Conservation (phyloP, 2,113 vertebrate species). For the Tragelaphus scriptus region DNA sequence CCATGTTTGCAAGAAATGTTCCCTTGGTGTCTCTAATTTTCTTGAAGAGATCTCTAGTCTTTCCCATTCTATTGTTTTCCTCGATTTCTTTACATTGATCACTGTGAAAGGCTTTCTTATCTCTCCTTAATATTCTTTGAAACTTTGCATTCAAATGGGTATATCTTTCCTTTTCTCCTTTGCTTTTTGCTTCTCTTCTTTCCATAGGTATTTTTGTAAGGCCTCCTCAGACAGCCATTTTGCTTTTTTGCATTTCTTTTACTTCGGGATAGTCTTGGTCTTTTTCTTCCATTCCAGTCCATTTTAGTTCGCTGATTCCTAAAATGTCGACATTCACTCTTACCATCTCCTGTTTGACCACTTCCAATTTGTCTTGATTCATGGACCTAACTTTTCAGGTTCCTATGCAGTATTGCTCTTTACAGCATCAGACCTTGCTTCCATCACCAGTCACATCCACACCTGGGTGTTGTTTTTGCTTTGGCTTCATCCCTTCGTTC, state of each 20-base stretch:
- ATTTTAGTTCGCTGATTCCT: not conserved
- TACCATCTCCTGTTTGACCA: not conserved
- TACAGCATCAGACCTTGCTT: not conserved
- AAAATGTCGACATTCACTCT: fast-evolving
- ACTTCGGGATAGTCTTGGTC: not conserved
- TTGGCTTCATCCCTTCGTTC: not conserved
- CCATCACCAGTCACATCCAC: not conserved
- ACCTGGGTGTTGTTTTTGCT: not conserved
- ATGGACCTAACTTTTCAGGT: not conserved
- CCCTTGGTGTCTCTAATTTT: not conserved
- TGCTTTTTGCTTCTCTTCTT: not conserved
- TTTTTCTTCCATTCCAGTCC: not conserved
- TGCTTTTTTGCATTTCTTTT: not conserved
- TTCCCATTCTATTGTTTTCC: not conserved
- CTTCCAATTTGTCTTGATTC: not conserved
- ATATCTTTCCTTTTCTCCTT: not conserved
- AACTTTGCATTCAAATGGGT: not conserved
- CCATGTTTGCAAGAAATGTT: not conserved
- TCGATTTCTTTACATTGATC: not conserved
- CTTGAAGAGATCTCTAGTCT: not conserved
- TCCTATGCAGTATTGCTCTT: not conserved
- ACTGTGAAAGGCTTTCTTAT: not conserved
- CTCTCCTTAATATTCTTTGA: not conserved
- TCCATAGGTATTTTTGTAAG: not conserved
- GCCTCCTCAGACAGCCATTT: not conserved